Evolutionary conservation across 2,797 vertebrate species (phyloP), one percentile per base, ranked within the genome.

Genomic region (Streptopelia turtur): DNA sequence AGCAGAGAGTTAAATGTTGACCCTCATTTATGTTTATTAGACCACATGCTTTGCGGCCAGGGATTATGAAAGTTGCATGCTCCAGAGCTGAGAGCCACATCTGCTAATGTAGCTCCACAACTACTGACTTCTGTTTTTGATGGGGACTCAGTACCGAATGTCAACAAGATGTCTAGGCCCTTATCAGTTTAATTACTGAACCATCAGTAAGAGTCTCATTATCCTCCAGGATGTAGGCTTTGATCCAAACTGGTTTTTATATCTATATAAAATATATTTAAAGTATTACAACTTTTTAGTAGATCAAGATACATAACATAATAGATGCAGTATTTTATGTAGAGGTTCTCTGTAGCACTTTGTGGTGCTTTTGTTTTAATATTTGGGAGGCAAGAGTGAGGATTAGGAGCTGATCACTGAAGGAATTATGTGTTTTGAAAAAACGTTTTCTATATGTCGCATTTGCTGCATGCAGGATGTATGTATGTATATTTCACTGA

Each of bases 41-140:
- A 28, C 68, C 60, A 31, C 66, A 52, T 75, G 71, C 28, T 91
- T 89, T 87, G 25, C 79, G 53, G 45, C 45, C 55, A 27, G 11
- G 9, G 17, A 12, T 3, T 7, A 16, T 6, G 50, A 71, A 63
- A 1, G 0, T 47, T 33, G 37, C 47, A 14, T 9, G 13, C 30
- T 87, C 17, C 74, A 56, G 31, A 57, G 63, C 60, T 74, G 68
- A 75, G 59, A 75, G n/a, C 23, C 91, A 37, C 37, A 65, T 85
- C 76, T 90, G 84, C 27, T 81, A 85, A 85, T 0, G 3, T 14
- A 78, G 68, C 53, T 87, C 57, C 57, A 77, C 33, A 47, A 10
- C 25, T 37, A 10, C 75, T 64, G 28, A 37, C 30, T 69, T 33
- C 15, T 56, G 0, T 16, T 52, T 84, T 53, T 85, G 15, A 39